Conservation (phyloP, 2,797 vertebrate genomes). For the Enteromius unitaeniatus region DNA sequence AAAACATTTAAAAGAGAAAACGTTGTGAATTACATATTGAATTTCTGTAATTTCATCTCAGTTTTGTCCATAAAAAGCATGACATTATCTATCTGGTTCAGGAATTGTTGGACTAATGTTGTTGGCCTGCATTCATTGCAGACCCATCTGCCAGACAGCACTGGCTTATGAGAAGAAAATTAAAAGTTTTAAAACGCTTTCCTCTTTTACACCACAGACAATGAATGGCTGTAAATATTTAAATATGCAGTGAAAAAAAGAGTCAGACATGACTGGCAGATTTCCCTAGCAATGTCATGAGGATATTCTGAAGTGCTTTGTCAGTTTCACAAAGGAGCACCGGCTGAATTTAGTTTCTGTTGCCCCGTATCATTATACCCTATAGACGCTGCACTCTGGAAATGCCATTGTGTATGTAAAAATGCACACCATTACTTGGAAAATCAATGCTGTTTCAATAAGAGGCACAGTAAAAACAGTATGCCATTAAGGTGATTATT, state of each 20-base stretch:
- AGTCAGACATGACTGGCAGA: constrained; percentile 47
- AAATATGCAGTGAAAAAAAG: background rate
- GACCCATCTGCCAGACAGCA: background rate
- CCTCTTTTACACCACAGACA: background rate
- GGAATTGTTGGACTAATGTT: constrained; percentile 45
- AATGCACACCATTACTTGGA: constrained; percentile 41
- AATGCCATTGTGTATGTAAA: constrained; percentile 54
- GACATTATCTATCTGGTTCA: constrained; percentile 28
- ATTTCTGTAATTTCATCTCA: constrained; percentile 42
- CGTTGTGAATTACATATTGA: background rate
- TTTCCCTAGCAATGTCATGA: constrained; percentile 54
- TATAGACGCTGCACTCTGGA: constrained; percentile 32
- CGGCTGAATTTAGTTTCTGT: constrained; percentile 39
- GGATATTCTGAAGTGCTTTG: constrained; percentile 56
- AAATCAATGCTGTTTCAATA: constrained; percentile 55
- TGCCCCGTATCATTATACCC: constrained; percentile 48
- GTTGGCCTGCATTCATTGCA: constrained; percentile 29
- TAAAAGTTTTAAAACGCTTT: background rate
- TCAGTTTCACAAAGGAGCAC: constrained; percentile 61
- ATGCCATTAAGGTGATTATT: constrained; percentile 35
- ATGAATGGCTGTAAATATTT: constrained; percentile 2
- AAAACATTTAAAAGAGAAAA: constrained; percentile 17
- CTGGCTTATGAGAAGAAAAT: constrained; percentile 1
- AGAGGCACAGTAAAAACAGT: constrained; percentile 5
- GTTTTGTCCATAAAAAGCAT: constrained; percentile 53